Conservation (phyloP, 2,113 vertebrate genomes). For the Forbesichthys agassizii region DNA sequence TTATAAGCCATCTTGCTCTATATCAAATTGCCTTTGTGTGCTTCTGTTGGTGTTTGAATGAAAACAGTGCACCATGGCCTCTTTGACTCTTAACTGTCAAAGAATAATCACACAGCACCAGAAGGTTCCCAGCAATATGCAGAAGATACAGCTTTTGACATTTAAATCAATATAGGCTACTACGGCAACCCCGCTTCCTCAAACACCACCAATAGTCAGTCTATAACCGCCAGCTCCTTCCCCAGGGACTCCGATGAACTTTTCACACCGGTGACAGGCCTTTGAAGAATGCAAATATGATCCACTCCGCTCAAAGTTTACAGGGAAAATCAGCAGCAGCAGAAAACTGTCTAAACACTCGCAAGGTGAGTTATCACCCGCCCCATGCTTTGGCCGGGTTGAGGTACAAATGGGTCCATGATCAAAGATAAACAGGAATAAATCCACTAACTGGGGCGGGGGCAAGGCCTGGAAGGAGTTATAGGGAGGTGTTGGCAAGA, state of each 20-base stretch:
- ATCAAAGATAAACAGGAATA: constrained; percentile 80
- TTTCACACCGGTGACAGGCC: constrained; percentile 54
- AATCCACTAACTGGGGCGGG: constrained; percentile 52
- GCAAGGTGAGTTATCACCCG: constrained; percentile 67
- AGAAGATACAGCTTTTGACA: constrained; percentile 70
- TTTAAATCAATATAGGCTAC: constrained; percentile 66
- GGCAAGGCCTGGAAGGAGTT: constrained; percentile 58
- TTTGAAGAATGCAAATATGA: constrained; percentile 73
- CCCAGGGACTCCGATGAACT: constrained; percentile 63
- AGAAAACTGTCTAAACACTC: constrained; percentile 72
- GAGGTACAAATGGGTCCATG: constrained; percentile 62
- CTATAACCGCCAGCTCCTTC: constrained; percentile 42
- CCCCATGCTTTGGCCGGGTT: constrained; percentile 59
- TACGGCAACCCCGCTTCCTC: neutral
- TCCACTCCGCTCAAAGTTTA: constrained; percentile 67
- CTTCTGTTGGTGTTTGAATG: constrained; percentile 55
- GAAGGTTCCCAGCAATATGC: constrained; percentile 49
- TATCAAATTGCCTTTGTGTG: constrained; percentile 4
- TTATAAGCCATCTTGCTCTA: neutral
- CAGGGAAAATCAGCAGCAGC: constrained; percentile 67
- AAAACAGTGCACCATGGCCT: constrained; percentile 47
- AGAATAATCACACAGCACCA: constrained; percentile 50
- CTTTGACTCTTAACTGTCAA: constrained; percentile 45
- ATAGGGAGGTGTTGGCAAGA: constrained; percentile 46
- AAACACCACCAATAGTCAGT: constrained; percentile 1